Percentiles rank a stretch among this genome's conserved stretches.
phyloP scores from a whole-genome alignment of 2,888 invertebrate species.

The Leptopilina myrica region DNA sequence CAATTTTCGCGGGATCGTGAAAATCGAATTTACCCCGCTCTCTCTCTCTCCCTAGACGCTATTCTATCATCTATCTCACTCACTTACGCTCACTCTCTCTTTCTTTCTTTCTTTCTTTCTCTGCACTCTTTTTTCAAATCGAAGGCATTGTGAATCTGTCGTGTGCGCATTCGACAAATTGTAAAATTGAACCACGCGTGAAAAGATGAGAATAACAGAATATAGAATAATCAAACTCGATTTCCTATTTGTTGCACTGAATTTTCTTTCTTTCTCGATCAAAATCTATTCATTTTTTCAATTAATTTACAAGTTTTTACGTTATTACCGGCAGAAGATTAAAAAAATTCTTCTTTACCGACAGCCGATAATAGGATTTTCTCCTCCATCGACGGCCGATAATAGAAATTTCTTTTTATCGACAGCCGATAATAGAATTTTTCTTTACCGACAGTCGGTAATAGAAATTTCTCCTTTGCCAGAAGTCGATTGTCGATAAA shows the following conservation, averaged over 20 bases:
- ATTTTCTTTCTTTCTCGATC: slow-evolving; percentile 18
- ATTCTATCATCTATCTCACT: not conserved
- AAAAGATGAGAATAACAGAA: not conserved
- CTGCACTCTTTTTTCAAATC: slow-evolving; percentile 2
- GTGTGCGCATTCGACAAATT: slow-evolving; percentile 46
- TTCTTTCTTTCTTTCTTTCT: too few relatives aligned
- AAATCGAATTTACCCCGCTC: slow-evolving; percentile 60
- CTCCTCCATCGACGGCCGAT: not conserved
- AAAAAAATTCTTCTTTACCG: too few relatives aligned
- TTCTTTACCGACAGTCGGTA: not conserved
- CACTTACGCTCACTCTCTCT: not conserved
- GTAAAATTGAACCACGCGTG: slow-evolving; percentile 10
- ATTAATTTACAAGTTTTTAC: not conserved
- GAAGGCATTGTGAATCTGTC: slow-evolving; percentile 45
- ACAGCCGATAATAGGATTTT: too few relatives aligned
- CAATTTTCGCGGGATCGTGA: slow-evolving; percentile 64
- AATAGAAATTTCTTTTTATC: not conserved
- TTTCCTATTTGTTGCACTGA: slow-evolving; percentile 50
- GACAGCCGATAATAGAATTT: not conserved
- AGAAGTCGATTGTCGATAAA: not conserved
- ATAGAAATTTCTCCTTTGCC: not conserved
- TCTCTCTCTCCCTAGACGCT: not conserved
- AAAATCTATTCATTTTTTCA: too few relatives aligned
- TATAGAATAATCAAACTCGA: slow-evolving; percentile 60
- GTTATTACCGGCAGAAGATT: not conserved